Evolutionary conservation across 2,797 vertebrate genomes (phyloP), one percentile per base, ranked within the genome.

Genomic region (Poeciliopsis gracilis): DNA sequence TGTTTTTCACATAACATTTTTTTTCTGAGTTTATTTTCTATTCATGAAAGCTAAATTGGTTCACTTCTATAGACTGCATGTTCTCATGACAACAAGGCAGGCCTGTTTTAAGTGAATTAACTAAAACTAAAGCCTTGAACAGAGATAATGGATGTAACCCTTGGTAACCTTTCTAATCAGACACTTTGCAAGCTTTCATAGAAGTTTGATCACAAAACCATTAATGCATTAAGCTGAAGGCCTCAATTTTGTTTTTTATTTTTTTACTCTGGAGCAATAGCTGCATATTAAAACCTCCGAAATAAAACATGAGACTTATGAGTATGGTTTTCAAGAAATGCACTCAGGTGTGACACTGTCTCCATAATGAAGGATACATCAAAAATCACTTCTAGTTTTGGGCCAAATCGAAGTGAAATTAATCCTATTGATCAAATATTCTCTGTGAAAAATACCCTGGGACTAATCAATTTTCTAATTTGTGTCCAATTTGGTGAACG

Each of bases 401-500:
- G 30, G 30, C 30, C 59, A 66, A 49, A 25, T 66, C 46, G 16
- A 76, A 49, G 30, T 66, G 20, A 66, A 46, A 76, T 55, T 73
- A 73, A 73, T 53, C 72, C 36, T 73, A 66, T 77, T 70, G 63
- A 70, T 69, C 28, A 28, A 69, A 45, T 28, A 43, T 28, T 69
- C 25, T 13, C 36, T 41, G 5, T 55, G 38, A 70, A 33, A 75
- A 70, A 43, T 49, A 47, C 53, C 33, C n/a, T 63, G 45, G 47
- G 57, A 61, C 20, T 72, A 72, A 78, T 72, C 43, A 61, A 61
- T 72, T 78, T 78, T 73, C 43, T 49, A 73, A 78, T 72, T 46
- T 73, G 45, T 9, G 43, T 73, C 25, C 2, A 38, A 78, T 28
- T 72, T 72, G 53, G 41, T 59, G 18, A 51, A 57, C 7, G 15